Evolutionary conservation across 2,888 invertebrate species (phyloP).

Genomic region (Tenthredo amoena): DNA sequence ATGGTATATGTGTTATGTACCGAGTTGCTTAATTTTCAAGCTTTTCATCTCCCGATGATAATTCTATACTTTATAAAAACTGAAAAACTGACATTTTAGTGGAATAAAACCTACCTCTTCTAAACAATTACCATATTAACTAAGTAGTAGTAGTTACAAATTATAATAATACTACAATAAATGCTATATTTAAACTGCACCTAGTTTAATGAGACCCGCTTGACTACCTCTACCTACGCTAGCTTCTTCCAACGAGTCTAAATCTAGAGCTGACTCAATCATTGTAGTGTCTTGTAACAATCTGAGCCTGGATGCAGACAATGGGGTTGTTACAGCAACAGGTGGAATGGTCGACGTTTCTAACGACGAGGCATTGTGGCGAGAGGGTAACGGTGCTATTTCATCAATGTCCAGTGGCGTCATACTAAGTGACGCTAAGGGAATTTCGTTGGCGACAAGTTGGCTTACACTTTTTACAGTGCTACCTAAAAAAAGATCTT

Average conservation of each 20-base stretch:
- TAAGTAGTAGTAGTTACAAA: constrained; percentile 34
- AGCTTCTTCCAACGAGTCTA: constrained; percentile 91
- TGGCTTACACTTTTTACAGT: constrained; percentile 85
- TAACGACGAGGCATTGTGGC: constrained; percentile 71
- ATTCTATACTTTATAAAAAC: neutral
- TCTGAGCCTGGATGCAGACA: constrained; percentile 85
- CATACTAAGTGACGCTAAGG: constrained; percentile 80
- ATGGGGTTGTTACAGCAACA: constrained; percentile 73
- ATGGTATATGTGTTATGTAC: neutral
- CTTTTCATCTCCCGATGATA: neutral
- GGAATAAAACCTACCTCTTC: neutral
- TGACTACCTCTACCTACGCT: constrained; percentile 85
- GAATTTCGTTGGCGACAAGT: constrained; percentile 83
- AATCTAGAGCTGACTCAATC: constrained; percentile 94
- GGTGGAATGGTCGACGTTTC: constrained; percentile 66
- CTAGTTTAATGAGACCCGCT: constrained; percentile 83
- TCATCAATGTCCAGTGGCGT: constrained; percentile 76
- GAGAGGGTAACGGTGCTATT: constrained; percentile 72
- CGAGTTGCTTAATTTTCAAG: neutral
- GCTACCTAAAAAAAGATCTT: constrained; percentile 80
- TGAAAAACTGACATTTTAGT: neutral
- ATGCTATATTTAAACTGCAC: constrained; percentile 74
- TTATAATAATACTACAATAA: constrained; percentile 39
- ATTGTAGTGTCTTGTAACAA: constrained; percentile 92
- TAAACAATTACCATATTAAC: constrained; percentile 46